Conservation (phyloP, 92 coral and sea anemone species). For the Parazoanthus swiftii region DNA sequence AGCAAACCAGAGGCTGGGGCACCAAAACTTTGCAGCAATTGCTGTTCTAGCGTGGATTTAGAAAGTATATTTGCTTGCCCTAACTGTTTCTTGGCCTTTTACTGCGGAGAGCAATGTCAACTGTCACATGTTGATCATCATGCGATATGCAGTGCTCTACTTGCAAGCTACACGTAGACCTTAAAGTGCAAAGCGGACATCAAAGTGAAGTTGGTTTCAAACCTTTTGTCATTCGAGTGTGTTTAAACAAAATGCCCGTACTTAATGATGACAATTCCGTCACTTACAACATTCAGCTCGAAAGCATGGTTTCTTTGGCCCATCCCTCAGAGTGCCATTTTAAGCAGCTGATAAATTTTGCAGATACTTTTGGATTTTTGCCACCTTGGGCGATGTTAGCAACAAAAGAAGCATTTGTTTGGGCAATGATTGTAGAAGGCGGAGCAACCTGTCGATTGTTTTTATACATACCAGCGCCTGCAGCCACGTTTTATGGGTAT, state of each 20-base stretch:
- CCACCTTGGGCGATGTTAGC: not conserved
- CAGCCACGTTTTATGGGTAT: not conserved
- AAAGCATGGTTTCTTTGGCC: no score
- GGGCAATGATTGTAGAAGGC: not conserved
- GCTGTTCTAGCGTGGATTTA: not conserved
- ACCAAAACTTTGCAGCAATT: not conserved
- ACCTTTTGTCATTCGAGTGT: not conserved
- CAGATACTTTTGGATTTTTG: not conserved
- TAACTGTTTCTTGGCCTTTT: not conserved
- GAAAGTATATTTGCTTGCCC: not conserved
- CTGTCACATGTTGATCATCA: not conserved
- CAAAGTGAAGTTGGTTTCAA: no score
- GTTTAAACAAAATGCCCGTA: not conserved
- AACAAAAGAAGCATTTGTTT: not conserved
- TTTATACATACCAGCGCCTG: not conserved
- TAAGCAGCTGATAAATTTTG: not conserved
- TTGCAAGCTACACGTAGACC: not conserved
- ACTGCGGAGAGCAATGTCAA: not conserved
- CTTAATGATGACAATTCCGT: not conserved
- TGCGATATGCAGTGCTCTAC: not conserved
- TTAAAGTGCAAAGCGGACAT: not conserved
- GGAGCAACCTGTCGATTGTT: not conserved
- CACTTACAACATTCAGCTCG: not conserved
- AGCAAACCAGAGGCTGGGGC: not conserved
- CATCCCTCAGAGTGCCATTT: no score